Conservation (phyloP, 2,113 vertebrate species). For the Lamprologus lemairii region DNA sequence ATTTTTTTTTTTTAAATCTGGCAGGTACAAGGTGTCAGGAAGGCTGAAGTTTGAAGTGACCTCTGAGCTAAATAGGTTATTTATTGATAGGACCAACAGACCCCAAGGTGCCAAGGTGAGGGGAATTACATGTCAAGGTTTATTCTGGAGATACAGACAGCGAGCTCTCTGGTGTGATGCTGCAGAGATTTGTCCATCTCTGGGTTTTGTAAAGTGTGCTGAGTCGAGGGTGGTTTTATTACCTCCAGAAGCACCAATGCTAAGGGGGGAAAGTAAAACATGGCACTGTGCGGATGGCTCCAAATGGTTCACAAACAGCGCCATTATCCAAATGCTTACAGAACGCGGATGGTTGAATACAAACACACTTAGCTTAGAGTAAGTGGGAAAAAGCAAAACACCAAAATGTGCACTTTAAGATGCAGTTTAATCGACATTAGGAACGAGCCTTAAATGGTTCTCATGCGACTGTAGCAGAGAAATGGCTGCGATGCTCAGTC, state of each 20-base stretch:
- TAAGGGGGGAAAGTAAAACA: not conserved
- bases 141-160: conserved; percentile 32
- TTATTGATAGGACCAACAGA: conserved; percentile 21
- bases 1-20: not conserved
- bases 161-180: conserved; percentile 17
- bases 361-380: not conserved
- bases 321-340: not conserved
- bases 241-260: not conserved
- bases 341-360: conserved; percentile 11
- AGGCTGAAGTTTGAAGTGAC: conserved; percentile 19
- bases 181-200: conserved; percentile 10
- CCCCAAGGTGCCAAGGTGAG: conserved; percentile 24
- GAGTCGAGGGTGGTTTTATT: conserved; percentile 17
- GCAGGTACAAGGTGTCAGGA: not conserved
- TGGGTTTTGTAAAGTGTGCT: not conserved
- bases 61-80: conserved; percentile 24
- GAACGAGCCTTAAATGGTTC: not conserved
- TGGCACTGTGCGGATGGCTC: not conserved
- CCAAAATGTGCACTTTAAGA: not conserved
- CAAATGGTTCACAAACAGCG: not conserved
- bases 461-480: not conserved
- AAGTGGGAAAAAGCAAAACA: not conserved
- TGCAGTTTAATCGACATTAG: not conserved
- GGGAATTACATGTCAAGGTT: conserved; percentile 55
- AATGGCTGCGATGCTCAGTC: not conserved